These are phyloP conservation scores for Daktulosphaira vitifoliae DNA, from an alignment of 1,140 invertebrate genomes.

Conservation along the genomic window DNA sequence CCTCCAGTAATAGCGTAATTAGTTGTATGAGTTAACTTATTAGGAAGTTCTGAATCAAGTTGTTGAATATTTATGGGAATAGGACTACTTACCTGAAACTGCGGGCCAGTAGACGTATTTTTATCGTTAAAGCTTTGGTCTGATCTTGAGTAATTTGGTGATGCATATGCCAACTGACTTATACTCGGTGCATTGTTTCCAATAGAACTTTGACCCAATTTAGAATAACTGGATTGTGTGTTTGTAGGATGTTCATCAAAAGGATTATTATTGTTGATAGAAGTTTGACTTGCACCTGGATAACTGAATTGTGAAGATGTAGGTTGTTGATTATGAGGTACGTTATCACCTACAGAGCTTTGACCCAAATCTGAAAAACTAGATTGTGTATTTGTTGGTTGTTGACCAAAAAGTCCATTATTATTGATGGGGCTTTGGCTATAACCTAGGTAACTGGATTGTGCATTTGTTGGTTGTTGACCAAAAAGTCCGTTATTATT, in stretches of 20 bases:
- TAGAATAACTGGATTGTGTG: neutral
- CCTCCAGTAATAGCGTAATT: neutral
- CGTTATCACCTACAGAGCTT: too few relatives aligned
- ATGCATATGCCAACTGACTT: too few relatives aligned
- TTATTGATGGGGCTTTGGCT: neutral
- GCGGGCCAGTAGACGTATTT: too few relatives aligned
- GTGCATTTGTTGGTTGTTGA: too few relatives aligned
- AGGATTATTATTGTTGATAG: too few relatives aligned
- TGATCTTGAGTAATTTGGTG: too few relatives aligned
- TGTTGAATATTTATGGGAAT: too few relatives aligned
- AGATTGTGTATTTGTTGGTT: neutral
- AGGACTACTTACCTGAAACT: too few relatives aligned
- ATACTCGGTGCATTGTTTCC: neutral
- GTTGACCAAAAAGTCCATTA: neutral
- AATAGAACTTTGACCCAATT: neutral
- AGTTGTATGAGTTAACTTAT: neutral
- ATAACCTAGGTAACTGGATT: too few relatives aligned
- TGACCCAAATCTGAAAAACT: too few relatives aligned
- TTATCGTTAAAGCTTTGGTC: too few relatives aligned
- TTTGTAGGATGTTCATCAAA: neutral
- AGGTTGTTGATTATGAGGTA: neutral
- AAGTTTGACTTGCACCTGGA: neutral
- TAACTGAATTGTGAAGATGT: neutral
- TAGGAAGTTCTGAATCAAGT: neutral
- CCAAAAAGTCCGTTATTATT: too few relatives aligned